Conservation (phyloP, 2,797 vertebrate genomes). For the Enteromius mattozi region DNA sequence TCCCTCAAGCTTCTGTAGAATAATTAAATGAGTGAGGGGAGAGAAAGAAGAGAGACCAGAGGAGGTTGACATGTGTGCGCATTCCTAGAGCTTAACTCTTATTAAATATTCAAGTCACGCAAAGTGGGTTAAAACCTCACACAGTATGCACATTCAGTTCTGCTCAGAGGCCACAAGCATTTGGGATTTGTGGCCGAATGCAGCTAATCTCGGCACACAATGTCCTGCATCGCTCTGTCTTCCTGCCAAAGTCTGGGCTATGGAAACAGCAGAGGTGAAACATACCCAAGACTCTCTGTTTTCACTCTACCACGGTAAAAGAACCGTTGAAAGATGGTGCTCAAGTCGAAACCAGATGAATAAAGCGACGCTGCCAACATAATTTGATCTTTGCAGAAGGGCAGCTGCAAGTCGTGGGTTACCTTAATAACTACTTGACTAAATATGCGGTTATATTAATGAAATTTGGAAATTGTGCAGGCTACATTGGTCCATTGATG, state of each 20-base stretch:
- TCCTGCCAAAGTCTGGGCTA: constrained; percentile 44
- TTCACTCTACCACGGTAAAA: background rate
- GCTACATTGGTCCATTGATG: constrained; percentile 15
- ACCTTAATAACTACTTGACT: background rate
- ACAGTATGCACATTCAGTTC: constrained; percentile 66
- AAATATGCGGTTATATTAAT: background rate
- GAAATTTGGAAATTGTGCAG: background rate
- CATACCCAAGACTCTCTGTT: constrained; percentile 40
- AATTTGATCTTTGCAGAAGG: background rate
- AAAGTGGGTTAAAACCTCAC: constrained; percentile 74
- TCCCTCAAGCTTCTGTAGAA: constrained; percentile 58
- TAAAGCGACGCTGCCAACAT: background rate
- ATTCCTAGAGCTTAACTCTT: constrained; percentile 67
- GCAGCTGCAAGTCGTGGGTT: background rate
- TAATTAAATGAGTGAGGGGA: constrained; percentile 60
- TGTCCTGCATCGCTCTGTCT: constrained; percentile 61
- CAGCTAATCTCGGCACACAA: constrained; percentile 61
- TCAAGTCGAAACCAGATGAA: constrained; percentile 19
- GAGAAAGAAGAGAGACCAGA: constrained; percentile 30
- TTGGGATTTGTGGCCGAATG: constrained; percentile 57
- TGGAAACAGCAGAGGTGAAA: constrained; percentile 55
- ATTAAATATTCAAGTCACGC: constrained; percentile 73
- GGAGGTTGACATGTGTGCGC: constrained; percentile 40
- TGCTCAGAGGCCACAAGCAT: constrained; percentile 59
- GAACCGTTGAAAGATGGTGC: constrained; percentile 20